Evolutionary conservation across 2,113 vertebrate species (phyloP).

Genomic region (Antidorcas marsupialis): DNA sequence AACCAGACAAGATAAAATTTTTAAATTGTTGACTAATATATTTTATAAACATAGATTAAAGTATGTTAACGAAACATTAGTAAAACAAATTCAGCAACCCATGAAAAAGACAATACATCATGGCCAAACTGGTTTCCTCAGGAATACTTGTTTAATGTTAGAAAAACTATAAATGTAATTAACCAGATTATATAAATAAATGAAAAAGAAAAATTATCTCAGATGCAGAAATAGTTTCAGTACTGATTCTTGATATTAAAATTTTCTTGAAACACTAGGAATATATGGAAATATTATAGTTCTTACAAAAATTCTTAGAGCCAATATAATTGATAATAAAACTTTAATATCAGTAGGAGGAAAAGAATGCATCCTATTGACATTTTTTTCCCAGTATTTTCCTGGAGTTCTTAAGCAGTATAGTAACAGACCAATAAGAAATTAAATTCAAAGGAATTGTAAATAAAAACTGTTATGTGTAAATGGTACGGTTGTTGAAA

Average conservation of each 20-base stretch:
- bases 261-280: not conserved
- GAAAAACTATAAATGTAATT: not conserved
- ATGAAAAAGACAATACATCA: not conserved
- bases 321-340: not conserved
- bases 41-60: not conserved
- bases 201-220: not conserved
- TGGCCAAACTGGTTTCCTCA: not conserved
- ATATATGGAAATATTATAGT: not conserved
- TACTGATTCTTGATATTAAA: not conserved
- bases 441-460: not conserved
- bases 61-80: not conserved
- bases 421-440: not conserved
- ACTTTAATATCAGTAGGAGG: not conserved
- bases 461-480: not conserved
- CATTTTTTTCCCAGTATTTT: not conserved
- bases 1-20: not conserved
- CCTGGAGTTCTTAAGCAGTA: not conserved
- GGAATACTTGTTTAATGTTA: not conserved
- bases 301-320: not conserved
- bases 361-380: not conserved
- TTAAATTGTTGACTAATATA: not conserved
- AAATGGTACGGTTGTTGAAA: not conserved
- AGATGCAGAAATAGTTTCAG: not conserved
- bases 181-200: not conserved
- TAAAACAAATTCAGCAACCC: not conserved